Percentiles rank a stretch among this genome's conserved stretches.
Conservation (phyloP, 2,113 vertebrate species). For the Anser brachyrhynchus region DNA sequence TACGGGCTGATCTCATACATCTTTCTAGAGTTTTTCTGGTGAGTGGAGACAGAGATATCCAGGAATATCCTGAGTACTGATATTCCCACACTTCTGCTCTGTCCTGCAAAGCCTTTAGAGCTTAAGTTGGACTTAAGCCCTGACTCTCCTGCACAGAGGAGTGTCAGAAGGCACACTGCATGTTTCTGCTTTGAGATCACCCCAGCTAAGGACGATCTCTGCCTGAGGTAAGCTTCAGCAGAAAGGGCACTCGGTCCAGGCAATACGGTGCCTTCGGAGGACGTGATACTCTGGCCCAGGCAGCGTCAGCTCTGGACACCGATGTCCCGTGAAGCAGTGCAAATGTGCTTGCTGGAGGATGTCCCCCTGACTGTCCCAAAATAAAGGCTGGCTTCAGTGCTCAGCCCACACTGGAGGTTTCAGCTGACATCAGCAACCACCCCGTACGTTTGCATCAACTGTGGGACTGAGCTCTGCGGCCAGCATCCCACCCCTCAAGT, state of each 20-base stretch:
- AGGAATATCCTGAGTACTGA: neutral
- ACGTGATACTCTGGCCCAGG: neutral
- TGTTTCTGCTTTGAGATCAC: neutral
- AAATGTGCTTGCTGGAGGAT: neutral
- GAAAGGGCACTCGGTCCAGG: neutral
- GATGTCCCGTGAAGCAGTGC: neutral
- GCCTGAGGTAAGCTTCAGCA: neutral
- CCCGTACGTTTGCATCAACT: neutral
- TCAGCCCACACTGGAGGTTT: neutral
- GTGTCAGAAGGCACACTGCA: neutral
- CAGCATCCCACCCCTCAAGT: neutral
- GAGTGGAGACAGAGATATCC: neutral
- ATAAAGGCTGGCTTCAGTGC: neutral
- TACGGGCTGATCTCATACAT: neutral
- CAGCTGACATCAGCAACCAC: neutral
- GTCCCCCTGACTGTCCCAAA: neutral
- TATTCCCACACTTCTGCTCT: neutral
- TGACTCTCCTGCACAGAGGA: neutral
- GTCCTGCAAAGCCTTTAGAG: neutral
- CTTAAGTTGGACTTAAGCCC: neutral
- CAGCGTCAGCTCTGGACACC: neutral
- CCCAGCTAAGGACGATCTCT: neutral
- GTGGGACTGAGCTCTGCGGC: neutral
- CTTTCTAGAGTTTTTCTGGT: neutral
- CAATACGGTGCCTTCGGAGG: neutral